These are phyloP conservation scores for Psammodynastes pulverulentus DNA, from an alignment of 2,113 vertebrate species.

Conservation along the genomic window DNA sequence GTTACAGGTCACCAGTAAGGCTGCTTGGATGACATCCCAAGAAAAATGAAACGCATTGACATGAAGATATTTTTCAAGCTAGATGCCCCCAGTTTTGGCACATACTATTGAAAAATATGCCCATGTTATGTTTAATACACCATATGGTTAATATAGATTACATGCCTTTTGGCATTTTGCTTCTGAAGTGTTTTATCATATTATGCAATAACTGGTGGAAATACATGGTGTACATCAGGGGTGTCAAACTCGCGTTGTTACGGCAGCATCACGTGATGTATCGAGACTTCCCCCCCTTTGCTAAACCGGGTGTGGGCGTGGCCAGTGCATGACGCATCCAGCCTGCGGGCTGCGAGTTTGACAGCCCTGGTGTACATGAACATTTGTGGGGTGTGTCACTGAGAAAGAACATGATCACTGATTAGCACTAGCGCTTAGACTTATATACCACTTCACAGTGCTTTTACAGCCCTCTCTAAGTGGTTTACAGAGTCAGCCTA, in stretches of 20 bases:
- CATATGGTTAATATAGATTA: background rate
- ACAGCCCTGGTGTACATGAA: background rate
- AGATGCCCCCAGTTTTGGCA: background rate
- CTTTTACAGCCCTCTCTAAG: background rate
- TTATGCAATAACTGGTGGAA: background rate
- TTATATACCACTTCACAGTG: background rate
- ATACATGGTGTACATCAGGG: background rate
- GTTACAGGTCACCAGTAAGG: background rate
- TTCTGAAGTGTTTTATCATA: background rate
- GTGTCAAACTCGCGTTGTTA: no score
- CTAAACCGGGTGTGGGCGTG: no score
- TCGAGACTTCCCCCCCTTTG: no score
- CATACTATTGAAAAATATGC: background rate
- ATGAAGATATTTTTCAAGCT: background rate
- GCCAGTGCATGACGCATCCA: no score
- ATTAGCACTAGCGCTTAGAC: background rate
- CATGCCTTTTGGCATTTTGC: background rate
- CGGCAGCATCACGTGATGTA: no score
- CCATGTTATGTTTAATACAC: background rate
- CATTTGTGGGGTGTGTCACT: background rate
- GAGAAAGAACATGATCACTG: background rate
- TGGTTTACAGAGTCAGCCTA: background rate
- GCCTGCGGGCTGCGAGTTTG: no score
- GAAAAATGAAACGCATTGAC: background rate
- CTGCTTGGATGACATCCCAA: background rate